Conservation (phyloP, 2,113 vertebrate genomes). For the Gymnobelideus leadbeateri region DNA sequence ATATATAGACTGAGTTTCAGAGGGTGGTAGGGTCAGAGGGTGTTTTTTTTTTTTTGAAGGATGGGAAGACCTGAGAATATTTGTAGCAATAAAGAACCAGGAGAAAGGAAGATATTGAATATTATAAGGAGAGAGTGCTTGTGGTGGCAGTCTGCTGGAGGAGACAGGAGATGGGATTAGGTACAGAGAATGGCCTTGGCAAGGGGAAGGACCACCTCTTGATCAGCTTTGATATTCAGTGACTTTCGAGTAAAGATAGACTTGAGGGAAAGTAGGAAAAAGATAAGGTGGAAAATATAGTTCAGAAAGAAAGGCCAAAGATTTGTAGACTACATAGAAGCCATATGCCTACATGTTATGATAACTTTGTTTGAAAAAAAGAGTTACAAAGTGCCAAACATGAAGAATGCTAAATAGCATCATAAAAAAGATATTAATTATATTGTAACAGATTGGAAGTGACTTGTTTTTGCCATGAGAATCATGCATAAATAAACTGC, state of each 20-base stretch:
- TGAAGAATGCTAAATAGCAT: background rate
- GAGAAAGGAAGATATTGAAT: background rate
- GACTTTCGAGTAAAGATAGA: background rate
- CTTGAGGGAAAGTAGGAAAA: background rate
- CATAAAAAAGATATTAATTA: background rate
- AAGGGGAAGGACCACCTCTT: background rate
- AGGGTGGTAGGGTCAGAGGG: background rate
- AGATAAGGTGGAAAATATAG: background rate
- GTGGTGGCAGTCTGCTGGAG: background rate
- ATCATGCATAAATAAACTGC: background rate
- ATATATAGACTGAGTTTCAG: background rate
- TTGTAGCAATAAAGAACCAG: background rate
- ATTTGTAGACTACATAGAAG: background rate
- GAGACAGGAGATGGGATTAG: background rate
- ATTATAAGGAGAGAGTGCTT: background rate
- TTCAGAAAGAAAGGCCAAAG: background rate
- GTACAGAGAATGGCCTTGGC: background rate
- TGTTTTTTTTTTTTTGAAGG: background rate
- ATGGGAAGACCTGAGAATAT: background rate
- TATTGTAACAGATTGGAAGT: background rate
- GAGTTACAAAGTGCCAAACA: background rate
- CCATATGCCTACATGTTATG: background rate
- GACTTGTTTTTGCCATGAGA: background rate
- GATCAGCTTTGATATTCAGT: background rate
- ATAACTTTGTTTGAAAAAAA: background rate